A percentile compares a stretch with the other conserved stretches of the same genome.
phyloP scores from a whole-genome alignment of 2,888 invertebrate genomes.

The Andrena chrysosceles region DNA sequence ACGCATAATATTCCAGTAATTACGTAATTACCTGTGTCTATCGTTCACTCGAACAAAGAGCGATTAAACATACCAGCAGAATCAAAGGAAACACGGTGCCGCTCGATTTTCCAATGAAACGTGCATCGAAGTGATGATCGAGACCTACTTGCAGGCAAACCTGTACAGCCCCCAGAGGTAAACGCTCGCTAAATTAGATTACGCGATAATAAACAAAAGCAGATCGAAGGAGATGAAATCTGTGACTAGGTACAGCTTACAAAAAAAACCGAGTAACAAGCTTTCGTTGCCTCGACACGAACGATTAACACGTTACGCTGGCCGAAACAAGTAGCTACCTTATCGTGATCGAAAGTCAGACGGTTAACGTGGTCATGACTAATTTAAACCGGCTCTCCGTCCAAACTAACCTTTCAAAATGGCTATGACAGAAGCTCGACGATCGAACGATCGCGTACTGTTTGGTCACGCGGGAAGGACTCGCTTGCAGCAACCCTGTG shows the following conservation, averaged over 20 bases:
- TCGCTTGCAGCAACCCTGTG: neutral
- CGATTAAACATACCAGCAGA: neutral
- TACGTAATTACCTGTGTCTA: neutral
- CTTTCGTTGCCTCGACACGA: neutral
- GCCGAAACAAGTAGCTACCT: slow-evolving; percentile 4
- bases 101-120: neutral
- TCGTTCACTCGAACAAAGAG: slow-evolving; percentile 1
- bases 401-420: slow-evolving; percentile 4
- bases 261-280: neutral
- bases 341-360: slow-evolving; percentile 6
- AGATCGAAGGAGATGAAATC: neutral
- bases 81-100: neutral
- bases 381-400: slow-evolving; percentile 9
- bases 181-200: neutral
- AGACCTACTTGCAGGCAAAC: too few species aligned
- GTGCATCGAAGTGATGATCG: too few species aligned
- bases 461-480: slow-evolving; percentile 7
- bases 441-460: slow-evolving; percentile 5
- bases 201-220: neutral
- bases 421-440: slow-evolving; percentile 13
- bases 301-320: slow-evolving; percentile 5
- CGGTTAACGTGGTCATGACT: slow-evolving; percentile 11
- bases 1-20: slow-evolving; percentile 23
- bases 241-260: neutral
- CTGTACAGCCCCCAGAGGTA: neutral